A percentile compares a stretch with the other conserved stretches of the same genome.
Conservation (phyloP, 2,113 vertebrate species). For the Grus americana region DNA sequence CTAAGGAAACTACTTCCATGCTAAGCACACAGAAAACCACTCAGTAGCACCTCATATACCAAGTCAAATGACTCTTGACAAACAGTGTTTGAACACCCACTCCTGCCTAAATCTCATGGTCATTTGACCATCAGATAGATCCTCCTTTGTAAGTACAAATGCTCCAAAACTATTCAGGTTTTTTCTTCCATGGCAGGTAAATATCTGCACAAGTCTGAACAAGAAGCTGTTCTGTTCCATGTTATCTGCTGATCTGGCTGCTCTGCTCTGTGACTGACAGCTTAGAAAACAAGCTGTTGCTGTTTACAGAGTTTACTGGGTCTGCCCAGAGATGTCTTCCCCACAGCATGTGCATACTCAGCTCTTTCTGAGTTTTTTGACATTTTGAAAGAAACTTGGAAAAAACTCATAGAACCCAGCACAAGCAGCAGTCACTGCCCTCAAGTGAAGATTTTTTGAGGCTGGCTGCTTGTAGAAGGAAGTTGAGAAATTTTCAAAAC, state of each 20-base stretch:
- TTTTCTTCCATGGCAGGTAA: constrained; percentile 15
- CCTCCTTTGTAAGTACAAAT: background rate
- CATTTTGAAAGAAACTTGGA: background rate
- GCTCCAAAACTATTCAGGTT: background rate
- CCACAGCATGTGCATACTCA: background rate
- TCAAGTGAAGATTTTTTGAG: background rate
- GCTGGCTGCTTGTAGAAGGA: background rate
- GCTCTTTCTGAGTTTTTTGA: background rate
- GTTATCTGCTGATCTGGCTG: background rate
- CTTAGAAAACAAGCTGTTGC: background rate
- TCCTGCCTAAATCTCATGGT: background rate
- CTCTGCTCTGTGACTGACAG: constrained; percentile 3
- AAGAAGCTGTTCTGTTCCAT: background rate
- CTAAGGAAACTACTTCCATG: background rate
- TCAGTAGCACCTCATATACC: background rate
- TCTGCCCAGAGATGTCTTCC: background rate
- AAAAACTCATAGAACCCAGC: background rate
- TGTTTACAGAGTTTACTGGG: background rate
- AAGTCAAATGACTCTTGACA: background rate
- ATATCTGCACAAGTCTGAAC: constrained; percentile 51
- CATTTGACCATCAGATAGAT: background rate
- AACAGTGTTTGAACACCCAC: background rate
- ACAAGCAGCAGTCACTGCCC: background rate
- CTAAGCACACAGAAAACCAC: background rate
- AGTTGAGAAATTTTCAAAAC: constrained; percentile 36